These are phyloP conservation scores for Coecobrya sp. DNA, from an alignment of 2,888 invertebrate species.

Conservation along the genomic window DNA sequence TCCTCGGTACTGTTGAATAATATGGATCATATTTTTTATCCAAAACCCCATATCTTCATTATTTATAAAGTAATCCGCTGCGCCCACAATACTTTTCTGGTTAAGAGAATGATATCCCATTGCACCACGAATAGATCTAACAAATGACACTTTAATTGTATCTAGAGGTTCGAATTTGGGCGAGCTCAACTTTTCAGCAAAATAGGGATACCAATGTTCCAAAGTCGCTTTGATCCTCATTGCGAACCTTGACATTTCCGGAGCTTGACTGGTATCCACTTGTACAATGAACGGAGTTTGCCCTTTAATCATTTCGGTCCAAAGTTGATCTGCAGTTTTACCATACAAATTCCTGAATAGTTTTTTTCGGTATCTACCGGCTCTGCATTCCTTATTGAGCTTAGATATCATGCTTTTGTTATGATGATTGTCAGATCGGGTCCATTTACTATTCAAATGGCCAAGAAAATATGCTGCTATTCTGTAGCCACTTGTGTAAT, in stretches of 20 bases:
- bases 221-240: not conserved
- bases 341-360: not conserved
- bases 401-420: not conserved
- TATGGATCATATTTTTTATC: slow-evolving; percentile 11
- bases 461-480: not conserved
- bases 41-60: not conserved
- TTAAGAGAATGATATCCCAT: not conserved
- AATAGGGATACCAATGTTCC: not conserved
- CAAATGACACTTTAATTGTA: not conserved
- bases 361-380: not conserved
- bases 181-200: not conserved
- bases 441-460: not conserved
- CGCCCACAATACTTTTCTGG: not conserved
- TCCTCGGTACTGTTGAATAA: slow-evolving; percentile 13
- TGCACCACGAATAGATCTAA: not conserved
- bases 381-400: not conserved
- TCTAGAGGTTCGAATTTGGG: not conserved
- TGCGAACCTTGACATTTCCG: not conserved
- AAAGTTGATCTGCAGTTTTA: not conserved
- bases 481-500: not conserved
- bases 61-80: not conserved
- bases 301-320: not conserved
- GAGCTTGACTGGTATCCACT: not conserved
- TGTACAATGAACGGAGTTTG: not conserved
- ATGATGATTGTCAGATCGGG: too few relatives aligned